Evolutionary conservation across 2,113 vertebrate species (phyloP), one percentile per base, ranked within the genome.

Genomic region (Pica pica): DNA sequence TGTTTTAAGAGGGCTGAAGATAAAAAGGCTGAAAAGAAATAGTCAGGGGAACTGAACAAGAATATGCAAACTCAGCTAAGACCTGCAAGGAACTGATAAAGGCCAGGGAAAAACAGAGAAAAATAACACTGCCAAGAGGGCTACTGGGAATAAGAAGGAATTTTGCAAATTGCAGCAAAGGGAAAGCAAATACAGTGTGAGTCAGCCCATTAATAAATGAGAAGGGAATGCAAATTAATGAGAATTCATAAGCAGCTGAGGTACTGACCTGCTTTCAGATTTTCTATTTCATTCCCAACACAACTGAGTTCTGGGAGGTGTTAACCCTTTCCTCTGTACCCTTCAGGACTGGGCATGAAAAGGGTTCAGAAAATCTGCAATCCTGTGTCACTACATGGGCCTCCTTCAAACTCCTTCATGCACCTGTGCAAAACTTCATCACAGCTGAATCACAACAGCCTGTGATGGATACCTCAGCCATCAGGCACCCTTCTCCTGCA

Each of bases 111-210:
- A 96, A 97, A 65, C 75, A 81, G 83, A 93, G 95, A 91, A 91
- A 94, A 97, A 88, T 93, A 95, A 92, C 80, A 80, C 93, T 96
- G 92, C 92, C 95, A 96, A 94, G 93, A 94, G 81, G 79, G 47
- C 96, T 95, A 86, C 73, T 90, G 96, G 95, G 95, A 96, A 96
- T 96, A 92, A 85, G 85, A 96, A 96, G 76, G 96, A 97, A 97
- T 96, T 96, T 88, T 92, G 88, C 85, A 95, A 94, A 94, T 96
- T 92, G 93, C 85, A 95, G 94, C 94, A 93, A 90, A 92, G 92
- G 92, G 90, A 97, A 96, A 94, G 94, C 82, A 96, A 97, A 95
- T 95, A 88, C 53, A 92, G 94, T 91, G 92, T 95, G 94, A 96
- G 93, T 95, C 95, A 96, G 90, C 77, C 85, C 88, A 92, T 97